Evolutionary conservation across 2,113 vertebrate genomes (phyloP), one percentile per base, ranked within the genome.

Genomic region (Stictonetta naevosa): DNA sequence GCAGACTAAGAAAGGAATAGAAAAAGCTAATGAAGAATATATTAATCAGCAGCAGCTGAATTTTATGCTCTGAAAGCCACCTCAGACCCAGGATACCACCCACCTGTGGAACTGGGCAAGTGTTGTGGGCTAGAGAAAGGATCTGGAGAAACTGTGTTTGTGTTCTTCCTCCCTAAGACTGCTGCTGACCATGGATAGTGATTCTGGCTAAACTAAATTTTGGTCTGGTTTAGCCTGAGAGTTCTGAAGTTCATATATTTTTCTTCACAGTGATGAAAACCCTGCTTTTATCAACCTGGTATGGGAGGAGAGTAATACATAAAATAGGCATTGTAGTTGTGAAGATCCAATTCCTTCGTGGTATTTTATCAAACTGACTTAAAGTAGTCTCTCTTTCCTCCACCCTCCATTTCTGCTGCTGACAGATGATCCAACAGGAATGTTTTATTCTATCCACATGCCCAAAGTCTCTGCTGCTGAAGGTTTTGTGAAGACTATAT

Each of bases 281-380:
- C 31, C 92, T 77, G 31, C 6, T 62, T 88, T 88, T 84, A 7
- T 9, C 20, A 18, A 36, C 10, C 34, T 87, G 19, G 4, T 34
- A 5, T 5, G 60, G 26, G 13, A 73, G 8, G 38, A 59, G 3
- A 53, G 29, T 34, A 79, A 6, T 21, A 26, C 0, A 0, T 31
- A 46, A 74, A 59, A 9, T 1, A 3, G 7, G 7, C 50, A 2
- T 58, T 48, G 25, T 38, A 79, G 15, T 15, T 76, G 58, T 44
- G 71, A 92, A 60, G 28, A 33, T 38, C 71, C 63, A 36, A 15
- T 7, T 53, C 76, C 62, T 6, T 52, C 2, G 29, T 1, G 22
- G 3, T 13, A 11, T 38, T 93, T 69, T 55, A 77, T 58, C 16
- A 56, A 0, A 8, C 10, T n/a, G 34, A 53, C 22, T 79, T 60